Evolutionary conservation across 2,113 vertebrate species (phyloP), one percentile per base, ranked within the genome.

Genomic region (Poecile atricapillus): DNA sequence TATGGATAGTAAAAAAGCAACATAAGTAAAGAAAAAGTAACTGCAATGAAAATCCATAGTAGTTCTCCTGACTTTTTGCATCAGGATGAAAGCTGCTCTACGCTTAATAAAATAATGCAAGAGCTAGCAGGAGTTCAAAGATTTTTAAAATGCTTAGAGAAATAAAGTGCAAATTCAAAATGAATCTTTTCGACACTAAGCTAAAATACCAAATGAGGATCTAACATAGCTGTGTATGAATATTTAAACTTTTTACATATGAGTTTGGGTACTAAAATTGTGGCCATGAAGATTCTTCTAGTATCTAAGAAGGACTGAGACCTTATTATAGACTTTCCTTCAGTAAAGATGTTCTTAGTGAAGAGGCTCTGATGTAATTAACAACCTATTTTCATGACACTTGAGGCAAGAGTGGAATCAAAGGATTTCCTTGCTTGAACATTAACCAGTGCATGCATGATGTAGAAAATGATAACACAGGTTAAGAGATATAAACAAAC

Each of bases 21-120:
- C 6, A 15, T 3, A 87, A 74, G 13, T n/a, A 27, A 55, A 53
- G 35, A 68, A 73, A 85, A 90, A 55, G 7, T 52, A 70, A 71
- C 2, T 1, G 2, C 5, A 58, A 37, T 11, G 74, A 79, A 59
- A 55, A 3, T 2, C 5, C 9, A 68, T 2, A 58, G 20, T 25
- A 82, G 5, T 15, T 85, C 13, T 37, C 43, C 3, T 65, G 22
- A 60, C 33, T 30, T 77, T 75, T 63, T 93, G 19, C 43, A 71
- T 1, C 11, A 13, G 25, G 27, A 87, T 70, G 22, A 69, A 78
- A 89, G 13, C 7, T 59, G 75, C 16, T 59, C 79, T 24, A 11
- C 64, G 52, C 21, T 70, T 77, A 81, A 58, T 24, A 12, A 80
- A 80, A 53, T 41, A 83, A 58, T 22, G 30, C 31, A 53, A 14